Conservation (phyloP, 2,113 vertebrate species). For the Gavia stellata region DNA sequence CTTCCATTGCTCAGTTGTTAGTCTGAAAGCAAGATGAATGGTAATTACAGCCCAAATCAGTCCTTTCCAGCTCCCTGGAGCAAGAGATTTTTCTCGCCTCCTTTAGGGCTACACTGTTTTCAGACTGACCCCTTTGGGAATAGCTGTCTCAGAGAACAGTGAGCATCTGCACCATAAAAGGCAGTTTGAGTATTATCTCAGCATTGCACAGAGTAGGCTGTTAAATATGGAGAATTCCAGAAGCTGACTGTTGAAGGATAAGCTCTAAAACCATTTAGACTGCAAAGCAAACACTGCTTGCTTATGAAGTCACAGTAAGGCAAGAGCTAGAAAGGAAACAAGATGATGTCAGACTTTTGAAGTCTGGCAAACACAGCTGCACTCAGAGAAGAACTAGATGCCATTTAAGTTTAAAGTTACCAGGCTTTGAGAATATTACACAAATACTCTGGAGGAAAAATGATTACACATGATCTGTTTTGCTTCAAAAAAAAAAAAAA, state of each 20-base stretch:
- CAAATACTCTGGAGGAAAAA: neutral
- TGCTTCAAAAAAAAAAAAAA: neutral
- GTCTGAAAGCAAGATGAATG: neutral
- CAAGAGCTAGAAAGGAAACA: neutral
- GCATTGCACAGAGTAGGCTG: neutral
- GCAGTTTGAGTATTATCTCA: neutral
- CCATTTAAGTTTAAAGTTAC: neutral
- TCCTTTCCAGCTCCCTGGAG: neutral
- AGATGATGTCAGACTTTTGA: neutral
- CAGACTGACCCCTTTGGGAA: neutral
- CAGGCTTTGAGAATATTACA: neutral
- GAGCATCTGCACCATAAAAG: neutral
- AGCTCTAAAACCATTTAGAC: neutral
- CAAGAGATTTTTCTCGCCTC: neutral
- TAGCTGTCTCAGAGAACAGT: neutral
- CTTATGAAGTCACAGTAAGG: neutral
- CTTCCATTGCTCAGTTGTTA: neutral
- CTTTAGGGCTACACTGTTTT: neutral
- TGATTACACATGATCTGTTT: neutral
- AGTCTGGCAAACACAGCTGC: neutral
- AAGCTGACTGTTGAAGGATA: neutral
- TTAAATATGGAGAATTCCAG: neutral
- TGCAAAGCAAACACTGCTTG: neutral
- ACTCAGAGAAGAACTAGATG: neutral
- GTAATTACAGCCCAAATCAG: neutral